phyloP scores from a whole-genome alignment of 2,797 vertebrate species.

The Phataginus tetradactyla region DNA sequence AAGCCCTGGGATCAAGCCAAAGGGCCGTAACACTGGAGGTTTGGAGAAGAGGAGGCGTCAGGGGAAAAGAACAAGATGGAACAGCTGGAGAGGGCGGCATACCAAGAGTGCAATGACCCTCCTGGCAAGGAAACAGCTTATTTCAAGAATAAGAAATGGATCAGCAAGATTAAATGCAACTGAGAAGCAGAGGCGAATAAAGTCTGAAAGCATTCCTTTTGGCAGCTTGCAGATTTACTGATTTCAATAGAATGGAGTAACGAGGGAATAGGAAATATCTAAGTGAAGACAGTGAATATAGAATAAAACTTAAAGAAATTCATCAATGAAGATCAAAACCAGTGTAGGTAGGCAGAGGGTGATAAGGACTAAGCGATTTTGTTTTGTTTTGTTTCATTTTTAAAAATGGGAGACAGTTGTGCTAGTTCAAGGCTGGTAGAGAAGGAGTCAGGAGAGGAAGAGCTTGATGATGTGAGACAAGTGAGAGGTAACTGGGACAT shows the following conservation, averaged over 20 bases:
- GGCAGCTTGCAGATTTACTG: neutral
- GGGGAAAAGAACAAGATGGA: neutral
- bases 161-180: neutral
- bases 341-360: neutral
- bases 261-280: neutral
- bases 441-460: neutral
- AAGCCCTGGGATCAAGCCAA: neutral
- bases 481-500: neutral
- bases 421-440: neutral
- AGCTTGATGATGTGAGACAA: neutral
- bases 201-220: neutral
- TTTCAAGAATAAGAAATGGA: neutral
- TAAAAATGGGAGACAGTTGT: neutral
- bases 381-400: neutral
- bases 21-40: neutral
- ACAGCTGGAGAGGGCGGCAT: neutral
- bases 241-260: neutral
- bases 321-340: neutral
- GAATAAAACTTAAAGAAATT: neutral
- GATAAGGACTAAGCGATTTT: neutral
- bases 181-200: neutral
- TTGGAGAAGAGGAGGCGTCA: neutral
- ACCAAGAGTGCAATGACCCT: neutral
- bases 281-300: neutral
- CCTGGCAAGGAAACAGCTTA: neutral